phyloP scores from a whole-genome alignment of 2,113 vertebrate species.

The Riparia riparia region DNA sequence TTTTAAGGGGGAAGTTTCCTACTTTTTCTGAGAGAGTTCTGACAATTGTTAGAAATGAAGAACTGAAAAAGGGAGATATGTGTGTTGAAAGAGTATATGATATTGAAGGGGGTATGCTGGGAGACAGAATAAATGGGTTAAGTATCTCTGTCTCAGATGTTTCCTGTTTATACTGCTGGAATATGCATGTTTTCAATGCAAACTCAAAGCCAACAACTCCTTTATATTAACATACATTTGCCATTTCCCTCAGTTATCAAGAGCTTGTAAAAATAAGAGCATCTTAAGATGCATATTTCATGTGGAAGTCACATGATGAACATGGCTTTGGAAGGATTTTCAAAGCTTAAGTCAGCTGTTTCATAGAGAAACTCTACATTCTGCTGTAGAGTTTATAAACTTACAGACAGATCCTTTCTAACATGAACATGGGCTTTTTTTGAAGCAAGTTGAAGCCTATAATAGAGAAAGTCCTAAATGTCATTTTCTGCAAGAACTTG shows the following conservation, averaged over 20 bases:
- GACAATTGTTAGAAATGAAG: background rate
- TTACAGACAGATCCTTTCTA: background rate
- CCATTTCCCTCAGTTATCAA: background rate
- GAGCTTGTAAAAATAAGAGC: background rate
- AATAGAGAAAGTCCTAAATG: background rate
- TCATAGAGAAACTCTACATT: background rate
- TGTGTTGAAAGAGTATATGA: background rate
- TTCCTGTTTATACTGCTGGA: conserved; percentile 29
- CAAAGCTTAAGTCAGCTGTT: background rate
- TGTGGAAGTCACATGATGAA: background rate
- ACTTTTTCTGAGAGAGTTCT: background rate
- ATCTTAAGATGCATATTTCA: background rate
- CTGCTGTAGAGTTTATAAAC: background rate
- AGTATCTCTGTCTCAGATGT: conserved; percentile 14
- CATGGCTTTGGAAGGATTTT: background rate
- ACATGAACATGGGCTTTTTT: background rate
- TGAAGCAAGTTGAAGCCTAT: background rate
- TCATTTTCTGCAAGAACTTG: background rate
- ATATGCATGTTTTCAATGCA: background rate
- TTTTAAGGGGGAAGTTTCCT: background rate
- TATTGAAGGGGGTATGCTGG: background rate
- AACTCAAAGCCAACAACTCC: background rate
- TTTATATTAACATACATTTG: conserved; percentile 18
- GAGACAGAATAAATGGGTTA: background rate
- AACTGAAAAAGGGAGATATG: background rate